Base-by-base conservation (phyloP, 35 echinoderm and acorn worm genomes). In the Chiridota heheva region DNA sequence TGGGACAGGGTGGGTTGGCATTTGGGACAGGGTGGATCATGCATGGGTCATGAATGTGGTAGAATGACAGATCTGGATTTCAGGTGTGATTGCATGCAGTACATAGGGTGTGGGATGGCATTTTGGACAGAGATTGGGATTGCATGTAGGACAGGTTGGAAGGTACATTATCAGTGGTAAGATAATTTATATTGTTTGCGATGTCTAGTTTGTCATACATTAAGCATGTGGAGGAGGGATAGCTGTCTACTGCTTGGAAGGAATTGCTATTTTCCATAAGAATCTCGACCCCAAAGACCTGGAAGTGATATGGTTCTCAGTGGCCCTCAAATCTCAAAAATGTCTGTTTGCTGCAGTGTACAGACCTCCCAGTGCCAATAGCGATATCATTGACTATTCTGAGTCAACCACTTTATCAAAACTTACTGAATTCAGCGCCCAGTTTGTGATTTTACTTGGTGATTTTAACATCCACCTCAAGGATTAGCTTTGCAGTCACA, bases 401-500 rank as follows among this genome's bases (percentile, higher is more conserved):
- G 72, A 85, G 29, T 77, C 72, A 46, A 72, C 8, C 72, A 85
- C 46, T 27, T 22, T 88, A 32, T 30, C 67, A 26, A 70, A 70
- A 81, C 64, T 88, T 1, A 20, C 0, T 6, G 82, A 42, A 78
- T 70, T 77, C 42, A 49, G 65, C 44, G 88, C 81, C 6, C 55
- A 78, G 20, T 91, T 81, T 42, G 72, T 91, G 6, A 60, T 85
- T 8, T 38, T 91, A 12, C 38, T 77, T 42, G 88, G 81, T 17
- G 81, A 91, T 36, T 91, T 91, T 61, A 83, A 89, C 58, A 72
- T 91, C 27, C 88, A 91, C 60, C 88, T 85, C 34, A 58, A 27
- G 34, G 88, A 86, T 17, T 91, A 73, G 88, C 73, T 85, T 30
- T 47, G 81, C 59, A 91, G 88, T 71, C 82, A 35, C 27, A 70